phyloP scores from a whole-genome alignment of 2,888 invertebrate species.

The Chymomyza amoena region DNA sequence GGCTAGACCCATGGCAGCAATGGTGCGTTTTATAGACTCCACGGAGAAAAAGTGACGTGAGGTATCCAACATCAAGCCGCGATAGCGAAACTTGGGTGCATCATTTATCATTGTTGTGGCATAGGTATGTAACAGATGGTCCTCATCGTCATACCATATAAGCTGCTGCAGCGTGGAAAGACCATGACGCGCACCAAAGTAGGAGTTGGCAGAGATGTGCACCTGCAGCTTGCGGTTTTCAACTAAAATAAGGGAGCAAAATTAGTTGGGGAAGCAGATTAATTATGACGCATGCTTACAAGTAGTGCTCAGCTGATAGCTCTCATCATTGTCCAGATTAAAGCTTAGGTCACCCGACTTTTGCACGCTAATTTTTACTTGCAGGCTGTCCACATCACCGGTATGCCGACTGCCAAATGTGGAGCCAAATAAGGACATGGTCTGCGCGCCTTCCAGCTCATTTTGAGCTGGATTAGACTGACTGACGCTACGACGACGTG shows the following conservation, averaged over 20 bases:
- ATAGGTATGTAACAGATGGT: conserved; percentile 82
- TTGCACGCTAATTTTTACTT: conserved; percentile 80
- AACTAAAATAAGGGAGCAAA: conserved; percentile 47
- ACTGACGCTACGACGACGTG: conserved; percentile 21
- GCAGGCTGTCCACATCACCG: conserved; percentile 75
- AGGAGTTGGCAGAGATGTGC: conserved; percentile 84
- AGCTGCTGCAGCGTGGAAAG: conserved; percentile 89
- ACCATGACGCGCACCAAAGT: conserved; percentile 88
- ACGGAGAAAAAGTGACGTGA: conserved; percentile 93
- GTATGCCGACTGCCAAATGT: conserved; percentile 54
- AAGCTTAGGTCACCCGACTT: conserved; percentile 81
- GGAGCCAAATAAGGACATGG: conserved; percentile 47
- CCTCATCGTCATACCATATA: conserved; percentile 88
- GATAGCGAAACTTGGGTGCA: conserved; percentile 86
- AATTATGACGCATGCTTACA: conserved; percentile 66
- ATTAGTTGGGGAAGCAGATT: background rate
- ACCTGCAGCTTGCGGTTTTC: conserved; percentile 80
- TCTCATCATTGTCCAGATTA: conserved; percentile 86
- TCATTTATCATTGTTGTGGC: conserved; percentile 86
- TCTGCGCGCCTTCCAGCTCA: conserved; percentile 26
- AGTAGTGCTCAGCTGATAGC: conserved; percentile 84
- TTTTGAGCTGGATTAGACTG: conserved; percentile 28
- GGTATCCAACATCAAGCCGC: conserved; percentile 94
- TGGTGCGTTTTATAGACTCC: conserved; percentile 84
- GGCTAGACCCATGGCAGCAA: conserved; percentile 93